Base-by-base conservation (phyloP, 2,113 vertebrate species). In the Vulpes lagopus region DNA sequence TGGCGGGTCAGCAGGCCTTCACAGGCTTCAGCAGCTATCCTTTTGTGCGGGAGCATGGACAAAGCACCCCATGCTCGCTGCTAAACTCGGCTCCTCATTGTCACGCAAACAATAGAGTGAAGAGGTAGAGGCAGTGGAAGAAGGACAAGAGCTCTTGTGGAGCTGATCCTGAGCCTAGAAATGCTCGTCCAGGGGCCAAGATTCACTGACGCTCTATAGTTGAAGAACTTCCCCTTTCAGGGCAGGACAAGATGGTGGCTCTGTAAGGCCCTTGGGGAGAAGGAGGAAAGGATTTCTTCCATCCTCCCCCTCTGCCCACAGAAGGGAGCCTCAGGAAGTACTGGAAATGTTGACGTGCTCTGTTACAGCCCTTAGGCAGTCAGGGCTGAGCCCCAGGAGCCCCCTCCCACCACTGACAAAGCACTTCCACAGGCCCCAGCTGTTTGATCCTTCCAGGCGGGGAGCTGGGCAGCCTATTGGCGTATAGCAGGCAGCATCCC, bases 1-100 rank as follows among this genome's bases (percentile, higher is more conserved):
- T 59, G 84, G 64, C 83, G 85, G 90, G 88, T 81, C 60, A 64
- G 91, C 74, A 95, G 94, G 19, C 16, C 76, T 93, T 71, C 43
- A n/a, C 65, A 90, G 92, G 59, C 76, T 79, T 82, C 8, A 8
- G 94, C 92, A 91, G 74, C 69, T 97, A 76, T 90, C 92, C 92
- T 96, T 98, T 95, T 96, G 84, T 96, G 71, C 20, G 78, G 43
- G 92, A 71, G 49, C 25, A 3, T 16, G 91, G 93, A 95, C 96
- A 95, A 97, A 96, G 84, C 49, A 91, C 71, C 60, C 85, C 35
- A 51, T 0, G 11, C 69, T 62, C 32, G 5, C 76, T 88, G 67
- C 89, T 95, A 95, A 81, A 69, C 64, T 51, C 1, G 22, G 93
- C 83, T 96, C 74, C n/a, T 85, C 92, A 78, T 55, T 59, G 3